Base-by-base conservation (phyloP, 2,888 invertebrate species). In the Trachelus tabidus region DNA sequence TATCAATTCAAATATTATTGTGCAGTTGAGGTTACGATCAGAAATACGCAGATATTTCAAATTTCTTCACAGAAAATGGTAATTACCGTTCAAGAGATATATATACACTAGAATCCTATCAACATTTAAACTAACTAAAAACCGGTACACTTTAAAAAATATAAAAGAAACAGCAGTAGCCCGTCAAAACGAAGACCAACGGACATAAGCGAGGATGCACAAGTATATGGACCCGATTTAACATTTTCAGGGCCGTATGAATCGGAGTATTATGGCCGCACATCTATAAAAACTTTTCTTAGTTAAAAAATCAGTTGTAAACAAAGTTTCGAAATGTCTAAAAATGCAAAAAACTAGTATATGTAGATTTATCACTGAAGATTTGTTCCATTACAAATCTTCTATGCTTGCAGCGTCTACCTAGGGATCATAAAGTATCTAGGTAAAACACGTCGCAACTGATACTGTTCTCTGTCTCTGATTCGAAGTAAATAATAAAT, bases 401-500 rank as follows among this genome's bases (percentile, higher is more conserved):
- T 23, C 23, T 23, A 56, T 23, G 56, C 23, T 56, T 56, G 23
- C 23, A 56, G 56, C 9, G 15, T 56, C 56, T 56, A 23, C 23
- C 56, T 56, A 56, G 23, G 56, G 37, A 56, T 56, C 56, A 56
- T 56, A 56, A 56, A 56, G 23, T 1, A 56, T 23, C 56, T 56
- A 56, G 23, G 56, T 56, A 23, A 56, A 56, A 23, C 23, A 23
- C 56, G 56, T 56, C 56, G 56, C 23, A 56, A 56, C 23, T 23
- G 56, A 56, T 56, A 23, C 56, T 56, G 56, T 56, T 56, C 56
- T 56, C 56, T 56, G 56, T 56, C 56, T 71, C 71, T 33, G 71
- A 71, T 56, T 23, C 33, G 31, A 75, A 77, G 75, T 77, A 34
- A 76, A 78, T 76, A 76, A 78, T 78, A 78, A 78, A 78, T 78